A percentile compares a stretch with the other conserved stretches of the same genome.
These are phyloP conservation scores for Percopsis transmontana DNA, from an alignment of 2,113 vertebrate species.

Conservation along the genomic window DNA sequence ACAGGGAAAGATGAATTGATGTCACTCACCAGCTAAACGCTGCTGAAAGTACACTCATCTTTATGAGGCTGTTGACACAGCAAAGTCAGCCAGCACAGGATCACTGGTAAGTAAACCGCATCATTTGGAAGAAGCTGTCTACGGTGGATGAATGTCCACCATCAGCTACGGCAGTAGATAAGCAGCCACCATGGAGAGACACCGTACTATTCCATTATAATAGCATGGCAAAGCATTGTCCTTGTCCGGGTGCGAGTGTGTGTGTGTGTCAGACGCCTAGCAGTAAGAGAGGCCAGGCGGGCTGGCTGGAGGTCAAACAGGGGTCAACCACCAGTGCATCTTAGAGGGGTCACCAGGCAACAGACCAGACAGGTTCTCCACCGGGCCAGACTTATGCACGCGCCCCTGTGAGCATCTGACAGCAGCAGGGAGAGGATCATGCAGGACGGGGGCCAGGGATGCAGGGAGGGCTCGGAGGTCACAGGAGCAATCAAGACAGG, in stretches of 20 bases:
- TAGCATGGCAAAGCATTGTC: neutral
- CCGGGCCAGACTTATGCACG: conserved; percentile 32
- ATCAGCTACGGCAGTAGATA: neutral
- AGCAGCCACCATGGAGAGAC: neutral
- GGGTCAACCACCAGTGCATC: conserved; percentile 5
- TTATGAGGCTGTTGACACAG: too few species aligned
- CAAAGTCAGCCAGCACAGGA: too few species aligned
- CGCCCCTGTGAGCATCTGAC: neutral
- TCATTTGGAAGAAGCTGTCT: neutral
- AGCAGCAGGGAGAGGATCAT: too few species aligned
- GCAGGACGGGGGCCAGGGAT: neutral
- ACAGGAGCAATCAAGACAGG: conserved; percentile 6
- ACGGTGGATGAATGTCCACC: neutral
- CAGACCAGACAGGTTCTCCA: conserved; percentile 44
- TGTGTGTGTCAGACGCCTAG: neutral
- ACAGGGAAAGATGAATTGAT: neutral
- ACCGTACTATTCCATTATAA: neutral
- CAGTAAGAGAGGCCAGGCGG: neutral
- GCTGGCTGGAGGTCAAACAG: conserved; percentile 16
- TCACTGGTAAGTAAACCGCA: too few species aligned
- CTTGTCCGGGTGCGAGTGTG: neutral
- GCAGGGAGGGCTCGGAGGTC: neutral
- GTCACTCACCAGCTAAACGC: neutral
- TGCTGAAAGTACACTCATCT: neutral
- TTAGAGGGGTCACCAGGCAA: conserved; percentile 27